These are phyloP conservation scores for Heteromyza rotundicornis DNA, from an alignment of 2,888 invertebrate genomes.

Conservation along the genomic window DNA sequence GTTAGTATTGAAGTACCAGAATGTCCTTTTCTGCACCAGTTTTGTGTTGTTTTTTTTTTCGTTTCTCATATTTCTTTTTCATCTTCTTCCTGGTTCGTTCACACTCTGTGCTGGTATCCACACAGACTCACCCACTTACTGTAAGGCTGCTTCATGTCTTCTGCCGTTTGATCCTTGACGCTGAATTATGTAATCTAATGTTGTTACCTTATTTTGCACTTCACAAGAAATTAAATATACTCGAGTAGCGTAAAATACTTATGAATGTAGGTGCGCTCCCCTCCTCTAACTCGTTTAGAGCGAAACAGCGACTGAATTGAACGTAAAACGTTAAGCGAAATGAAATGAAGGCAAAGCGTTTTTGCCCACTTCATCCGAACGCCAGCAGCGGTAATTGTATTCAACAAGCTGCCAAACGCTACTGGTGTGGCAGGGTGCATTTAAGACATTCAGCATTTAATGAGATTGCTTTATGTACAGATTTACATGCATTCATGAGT, in stretches of 20 bases:
- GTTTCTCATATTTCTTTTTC: not conserved
- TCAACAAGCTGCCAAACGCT: not conserved
- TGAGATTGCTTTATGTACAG: slow-evolving; percentile 8
- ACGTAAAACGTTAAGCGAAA: not conserved
- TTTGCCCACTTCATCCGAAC: not conserved
- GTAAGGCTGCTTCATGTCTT: not conserved
- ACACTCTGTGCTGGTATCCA: not conserved
- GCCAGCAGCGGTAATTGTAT: not conserved
- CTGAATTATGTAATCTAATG: slow-evolving; percentile 28
- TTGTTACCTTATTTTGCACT: slow-evolving; percentile 22
- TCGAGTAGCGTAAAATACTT: not conserved
- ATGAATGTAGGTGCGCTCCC: too few relatives aligned
- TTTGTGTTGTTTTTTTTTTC: not conserved
- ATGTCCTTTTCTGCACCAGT: not conserved
- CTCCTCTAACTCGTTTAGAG: too few relatives aligned
- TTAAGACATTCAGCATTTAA: slow-evolving; percentile 12
- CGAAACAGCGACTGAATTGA: not conserved
- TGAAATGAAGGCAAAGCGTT: not conserved
- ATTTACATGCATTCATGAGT: too few relatives aligned
- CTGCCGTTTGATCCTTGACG: not conserved
- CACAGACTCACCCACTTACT: not conserved
- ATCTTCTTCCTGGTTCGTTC: not conserved
- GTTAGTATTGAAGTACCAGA: not conserved
- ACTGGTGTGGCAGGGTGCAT: not conserved
- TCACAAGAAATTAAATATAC: slow-evolving; percentile 19